Conservation (phyloP, 2,888 invertebrate genomes). For the Oligia latruncula region DNA sequence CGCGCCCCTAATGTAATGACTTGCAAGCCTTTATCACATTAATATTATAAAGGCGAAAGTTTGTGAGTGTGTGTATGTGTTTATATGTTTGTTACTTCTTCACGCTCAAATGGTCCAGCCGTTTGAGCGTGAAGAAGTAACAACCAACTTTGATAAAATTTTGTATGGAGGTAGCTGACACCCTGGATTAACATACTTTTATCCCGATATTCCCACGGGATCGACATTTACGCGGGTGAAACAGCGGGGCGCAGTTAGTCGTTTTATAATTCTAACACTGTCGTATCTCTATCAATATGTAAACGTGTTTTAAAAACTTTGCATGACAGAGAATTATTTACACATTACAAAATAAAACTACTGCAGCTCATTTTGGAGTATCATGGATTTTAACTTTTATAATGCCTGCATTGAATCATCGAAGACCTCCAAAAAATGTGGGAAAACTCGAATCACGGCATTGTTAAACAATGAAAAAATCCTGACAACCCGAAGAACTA, state of each 20-base stretch:
- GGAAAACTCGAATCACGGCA: not conserved
- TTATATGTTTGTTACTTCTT: no score
- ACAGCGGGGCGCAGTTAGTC: no score
- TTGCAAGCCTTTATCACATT: not conserved
- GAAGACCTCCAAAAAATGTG: not conserved
- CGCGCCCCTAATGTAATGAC: slow-evolving; percentile 22
- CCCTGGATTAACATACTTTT: no score
- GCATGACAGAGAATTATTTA: not conserved
- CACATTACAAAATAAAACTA: not conserved
- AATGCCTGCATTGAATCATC: not conserved
- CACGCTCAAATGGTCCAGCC: no score
- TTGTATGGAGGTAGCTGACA: no score
- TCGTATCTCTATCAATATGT: slow-evolving; percentile 1
- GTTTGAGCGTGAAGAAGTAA: no score
- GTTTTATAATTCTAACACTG: slow-evolving; percentile 23
- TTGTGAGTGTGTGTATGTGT: no score
- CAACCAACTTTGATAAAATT: no score
- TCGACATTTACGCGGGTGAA: no score
- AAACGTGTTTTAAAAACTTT: not conserved
- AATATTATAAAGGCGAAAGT: no score
- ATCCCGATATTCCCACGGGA: no score
- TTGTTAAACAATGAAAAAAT: not conserved
- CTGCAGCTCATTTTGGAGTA: not conserved
- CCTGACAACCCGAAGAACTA: not conserved
- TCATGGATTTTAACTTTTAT: not conserved